Percentiles rank a stretch among this genome's conserved stretches.
These are phyloP conservation scores for Ochlodes sylvanus DNA, from an alignment of 2,888 invertebrate species.

Conservation along the genomic window DNA sequence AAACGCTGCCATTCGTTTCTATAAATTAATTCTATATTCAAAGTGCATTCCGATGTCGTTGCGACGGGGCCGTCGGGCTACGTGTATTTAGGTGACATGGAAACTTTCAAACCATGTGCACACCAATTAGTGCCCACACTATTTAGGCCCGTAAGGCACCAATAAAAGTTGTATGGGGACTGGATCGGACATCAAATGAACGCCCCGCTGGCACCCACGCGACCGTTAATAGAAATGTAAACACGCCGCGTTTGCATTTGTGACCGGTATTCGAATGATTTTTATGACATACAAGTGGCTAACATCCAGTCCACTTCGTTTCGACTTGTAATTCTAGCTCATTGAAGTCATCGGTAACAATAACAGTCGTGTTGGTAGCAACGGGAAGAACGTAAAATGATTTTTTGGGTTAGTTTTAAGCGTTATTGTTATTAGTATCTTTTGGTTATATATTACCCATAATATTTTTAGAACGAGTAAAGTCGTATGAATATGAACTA, in stretches of 20 bases:
- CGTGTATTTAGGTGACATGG: conserved; percentile 36
- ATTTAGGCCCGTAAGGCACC: conserved; percentile 27
- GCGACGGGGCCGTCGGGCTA: conserved; percentile 14
- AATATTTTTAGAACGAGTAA: too few relatives aligned
- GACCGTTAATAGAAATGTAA: conserved; percentile 27
- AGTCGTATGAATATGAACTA: too few relatives aligned
- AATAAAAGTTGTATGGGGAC: conserved; percentile 36
- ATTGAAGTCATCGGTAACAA: background rate
- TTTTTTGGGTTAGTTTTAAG: too few relatives aligned
- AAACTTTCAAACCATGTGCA: conserved; percentile 37
- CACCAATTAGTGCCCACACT: conserved; percentile 39
- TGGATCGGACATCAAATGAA: conserved; percentile 17
- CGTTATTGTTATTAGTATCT: too few relatives aligned
- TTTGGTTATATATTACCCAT: too few relatives aligned
- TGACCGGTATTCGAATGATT: background rate
- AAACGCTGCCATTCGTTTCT: conserved; percentile 1
- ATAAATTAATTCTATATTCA: conserved; percentile 34
- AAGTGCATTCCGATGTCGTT: conserved; percentile 32
- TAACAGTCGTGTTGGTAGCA: background rate
- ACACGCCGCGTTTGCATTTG: background rate
- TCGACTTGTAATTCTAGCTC: background rate
- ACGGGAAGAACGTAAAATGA: background rate
- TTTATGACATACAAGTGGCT: background rate
- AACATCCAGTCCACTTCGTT: background rate
- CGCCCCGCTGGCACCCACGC: conserved; percentile 39